Evolutionary conservation across 2,113 vertebrate species (phyloP), one percentile per base, ranked within the genome.

Genomic region (Bagarius yarrelli): DNA sequence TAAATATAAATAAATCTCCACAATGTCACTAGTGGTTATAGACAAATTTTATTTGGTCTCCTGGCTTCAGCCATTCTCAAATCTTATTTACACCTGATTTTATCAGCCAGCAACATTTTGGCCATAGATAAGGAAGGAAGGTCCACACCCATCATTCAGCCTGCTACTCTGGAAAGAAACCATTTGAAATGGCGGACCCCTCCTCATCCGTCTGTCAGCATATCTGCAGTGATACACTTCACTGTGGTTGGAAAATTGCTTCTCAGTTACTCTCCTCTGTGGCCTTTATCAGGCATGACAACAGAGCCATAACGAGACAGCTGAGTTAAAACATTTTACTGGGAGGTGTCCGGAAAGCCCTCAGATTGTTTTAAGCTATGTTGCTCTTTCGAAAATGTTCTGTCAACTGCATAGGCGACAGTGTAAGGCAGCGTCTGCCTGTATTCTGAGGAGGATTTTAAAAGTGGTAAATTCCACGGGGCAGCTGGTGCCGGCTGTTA

Each of bases 401-500:
- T 66, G 76, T 44, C 34, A 76, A 53, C 27, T 36, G 25, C 55
- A 19, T 80, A 32, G 53, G n/a, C 44, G 55, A 56, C 36, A 36
- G 21, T 81, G 56, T 83, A 77, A 78, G 32, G 79, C 75, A 72
- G 74, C 19, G 59, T 60, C 52, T 23, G 36, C 44, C 76, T 73
- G 67, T 44, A 66, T 85, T 86, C 82, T 82, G 83, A 83, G 87
- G 84, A 87, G 86, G 83, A 88, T 89, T 89, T 89, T 90, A 89
- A 90, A 93, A 92, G 88, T 89, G 87, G 83, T 88, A 89, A 89
- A 92, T 92, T 91, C 90, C 89, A 89, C 72, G n/a, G 64, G 84
- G 80, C 91, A 93, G 92, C 90, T 91, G 93, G 85, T 92, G 89
- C 88, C 88, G 86, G 91, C 92, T 90, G 88, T 89, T 93, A 82